Evolutionary conservation across 2,888 invertebrate genomes (phyloP).

Genomic region (Drosophila parthenogenetica): DNA sequence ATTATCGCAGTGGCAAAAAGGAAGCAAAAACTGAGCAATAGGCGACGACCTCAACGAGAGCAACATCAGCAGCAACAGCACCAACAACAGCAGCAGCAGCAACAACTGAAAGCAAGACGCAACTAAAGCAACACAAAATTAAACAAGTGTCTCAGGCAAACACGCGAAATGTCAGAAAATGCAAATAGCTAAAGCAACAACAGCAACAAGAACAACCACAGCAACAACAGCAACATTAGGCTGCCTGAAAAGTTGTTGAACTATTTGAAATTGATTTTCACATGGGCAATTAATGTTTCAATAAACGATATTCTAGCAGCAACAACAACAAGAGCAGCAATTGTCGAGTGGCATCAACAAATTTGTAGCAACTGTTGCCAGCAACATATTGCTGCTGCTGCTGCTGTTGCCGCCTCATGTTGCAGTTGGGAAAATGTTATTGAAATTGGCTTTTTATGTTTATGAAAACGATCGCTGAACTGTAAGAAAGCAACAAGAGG

Average conservation of each 20-base stretch:
- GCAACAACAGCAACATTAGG: conserved; percentile 17
- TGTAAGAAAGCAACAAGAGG: conserved; percentile 29
- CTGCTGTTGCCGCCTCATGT: conserved; percentile 66
- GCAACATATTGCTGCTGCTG: conserved; percentile 52
- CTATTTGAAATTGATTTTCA: conserved; percentile 75
- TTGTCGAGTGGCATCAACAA: conserved; percentile 46
- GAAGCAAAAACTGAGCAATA: conserved; percentile 45
- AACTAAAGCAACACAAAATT: conserved; percentile 22
- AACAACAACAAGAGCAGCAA: conserved; percentile 29
- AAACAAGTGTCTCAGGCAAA: conserved; percentile 63
- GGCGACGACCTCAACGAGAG: conserved; percentile 57
- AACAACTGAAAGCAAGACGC: conserved; percentile 3
- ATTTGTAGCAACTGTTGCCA: conserved; percentile 66
- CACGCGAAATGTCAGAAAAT: conserved; percentile 47
- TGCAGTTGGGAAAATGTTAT: conserved; percentile 75
- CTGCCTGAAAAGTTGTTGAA: conserved; percentile 62
- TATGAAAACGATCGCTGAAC: conserved; percentile 67
- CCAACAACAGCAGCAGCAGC: conserved; percentile 2
- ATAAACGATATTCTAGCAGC: conserved; percentile 79
- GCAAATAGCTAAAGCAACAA: conserved; percentile 40
- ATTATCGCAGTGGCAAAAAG: conserved; percentile 75
- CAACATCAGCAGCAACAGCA: conserved; percentile 16
- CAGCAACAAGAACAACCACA: conserved; percentile 22
- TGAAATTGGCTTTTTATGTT: conserved; percentile 82
- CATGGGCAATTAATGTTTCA: conserved; percentile 83